A percentile compares a stretch with the other conserved stretches of the same genome.
phyloP scores from a whole-genome alignment of 37 sponge, comb jelly and placozoan genomes.

The Eunapius fragilis region DNA sequence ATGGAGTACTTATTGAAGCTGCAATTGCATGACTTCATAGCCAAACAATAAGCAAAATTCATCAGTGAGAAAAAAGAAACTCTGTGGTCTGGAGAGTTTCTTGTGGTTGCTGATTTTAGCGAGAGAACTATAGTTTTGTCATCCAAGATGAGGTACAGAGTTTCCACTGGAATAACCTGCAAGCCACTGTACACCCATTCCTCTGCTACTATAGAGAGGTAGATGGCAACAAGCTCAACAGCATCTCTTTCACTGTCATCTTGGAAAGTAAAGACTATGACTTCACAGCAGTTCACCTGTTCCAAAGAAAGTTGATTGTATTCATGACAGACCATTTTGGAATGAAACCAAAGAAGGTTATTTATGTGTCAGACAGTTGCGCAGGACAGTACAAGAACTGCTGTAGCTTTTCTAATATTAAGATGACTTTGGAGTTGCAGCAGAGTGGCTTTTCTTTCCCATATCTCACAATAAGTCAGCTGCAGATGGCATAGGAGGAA shows the following conservation, averaged over 20 bases:
- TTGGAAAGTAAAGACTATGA: slow-evolving; percentile 51
- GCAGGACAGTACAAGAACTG: slow-evolving; percentile 14
- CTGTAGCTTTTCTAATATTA: neutral
- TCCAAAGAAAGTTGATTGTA: slow-evolving; percentile 39
- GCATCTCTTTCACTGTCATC: slow-evolving; percentile 38
- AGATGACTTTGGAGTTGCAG: slow-evolving; percentile 26
- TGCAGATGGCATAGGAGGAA: slow-evolving; percentile 67
- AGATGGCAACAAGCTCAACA: slow-evolving; percentile 18
- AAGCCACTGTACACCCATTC: slow-evolving; percentile 66
- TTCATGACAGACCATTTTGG: slow-evolving; percentile 24
- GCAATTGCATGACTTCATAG: slow-evolving; percentile 35
- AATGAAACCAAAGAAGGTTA: slow-evolving; percentile 10
- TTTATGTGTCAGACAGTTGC: slow-evolving; percentile 56
- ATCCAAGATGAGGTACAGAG: slow-evolving; percentile 62
- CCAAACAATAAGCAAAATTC: slow-evolving; percentile 35
- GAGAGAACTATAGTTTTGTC: slow-evolving; percentile 65
- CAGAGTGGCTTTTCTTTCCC: slow-evolving; percentile 32
- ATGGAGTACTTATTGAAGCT: slow-evolving; percentile 19
- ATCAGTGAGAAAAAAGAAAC: slow-evolving; percentile 13
- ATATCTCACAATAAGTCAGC: slow-evolving; percentile 52
- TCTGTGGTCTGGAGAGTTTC: slow-evolving; percentile 23
- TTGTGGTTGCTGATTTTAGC: slow-evolving; percentile 45
- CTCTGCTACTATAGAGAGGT: slow-evolving; percentile 26
- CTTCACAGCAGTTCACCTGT: slow-evolving; percentile 40
- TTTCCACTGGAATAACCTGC: slow-evolving; percentile 65